Evolutionary conservation across 2,113 vertebrate genomes (phyloP).

Genomic region (Cyprinodon variegatus): DNA sequence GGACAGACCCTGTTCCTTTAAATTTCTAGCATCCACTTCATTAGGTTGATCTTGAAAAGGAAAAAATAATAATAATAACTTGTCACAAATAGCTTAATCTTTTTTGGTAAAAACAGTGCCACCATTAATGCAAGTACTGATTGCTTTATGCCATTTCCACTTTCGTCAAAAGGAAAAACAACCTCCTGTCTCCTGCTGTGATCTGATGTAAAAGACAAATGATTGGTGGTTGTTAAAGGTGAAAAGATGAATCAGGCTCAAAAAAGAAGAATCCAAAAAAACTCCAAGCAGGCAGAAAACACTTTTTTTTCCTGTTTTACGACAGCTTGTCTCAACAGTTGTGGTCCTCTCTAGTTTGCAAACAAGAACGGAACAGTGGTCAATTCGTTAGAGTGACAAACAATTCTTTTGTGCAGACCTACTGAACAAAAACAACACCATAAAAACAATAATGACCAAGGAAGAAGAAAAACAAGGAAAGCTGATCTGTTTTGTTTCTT

Average conservation of each 20-base stretch:
- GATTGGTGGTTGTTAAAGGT: constrained; percentile 58
- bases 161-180: constrained; percentile 26
- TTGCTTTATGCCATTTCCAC: constrained; percentile 9
- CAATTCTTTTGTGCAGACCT: constrained; percentile 4
- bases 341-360: constrained; percentile 17
- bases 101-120: constrained; percentile 41
- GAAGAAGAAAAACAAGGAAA: constrained; percentile 40
- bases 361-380: constrained; percentile 6
- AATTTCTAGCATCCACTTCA: constrained; percentile 58
- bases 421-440: constrained; percentile 33
- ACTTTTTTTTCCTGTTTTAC: constrained; percentile 16
- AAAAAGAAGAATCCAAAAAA: constrained; percentile 24
- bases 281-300: constrained; percentile 12
- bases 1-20: constrained; percentile 67
- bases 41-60: constrained; percentile 56
- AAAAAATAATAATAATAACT: constrained; percentile 15
- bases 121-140: constrained; percentile 17
- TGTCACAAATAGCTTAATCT: constrained; percentile 64
- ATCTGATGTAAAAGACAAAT: constrained; percentile 36
- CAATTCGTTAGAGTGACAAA: constrained; percentile 24
- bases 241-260: constrained; percentile 65
- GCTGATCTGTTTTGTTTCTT: constrained; percentile 69
- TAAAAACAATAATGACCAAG: constrained; percentile 18
- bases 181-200: constrained; percentile 51
- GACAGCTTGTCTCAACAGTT: constrained; percentile 18